phyloP scores from a whole-genome alignment of 1,140 invertebrate genomes.

The Drosophila hydei region DNA sequence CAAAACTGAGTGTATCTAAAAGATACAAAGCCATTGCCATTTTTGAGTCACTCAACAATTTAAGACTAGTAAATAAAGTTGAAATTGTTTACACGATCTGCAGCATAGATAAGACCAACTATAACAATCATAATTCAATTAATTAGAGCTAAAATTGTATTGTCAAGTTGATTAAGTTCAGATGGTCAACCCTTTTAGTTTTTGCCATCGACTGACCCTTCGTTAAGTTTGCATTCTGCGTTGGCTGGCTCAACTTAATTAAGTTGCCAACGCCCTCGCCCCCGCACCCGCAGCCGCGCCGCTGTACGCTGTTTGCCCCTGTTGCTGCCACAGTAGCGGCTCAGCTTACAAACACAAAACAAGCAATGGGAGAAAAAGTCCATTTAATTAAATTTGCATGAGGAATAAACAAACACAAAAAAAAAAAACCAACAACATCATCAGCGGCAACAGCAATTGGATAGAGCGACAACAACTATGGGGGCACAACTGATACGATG shows the following conservation, averaged over 20 bases:
- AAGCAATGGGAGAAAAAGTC: constrained; percentile 20
- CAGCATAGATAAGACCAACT: neutral
- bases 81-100: neutral
- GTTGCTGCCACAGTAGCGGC: constrained; percentile 14
- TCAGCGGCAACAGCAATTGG: constrained; percentile 34
- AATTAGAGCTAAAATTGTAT: constrained; percentile 7
- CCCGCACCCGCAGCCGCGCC: neutral
- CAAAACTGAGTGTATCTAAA: too few species aligned
- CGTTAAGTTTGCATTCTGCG: constrained; percentile 14
- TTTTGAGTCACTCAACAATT: too few species aligned
- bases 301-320: neutral
- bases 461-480: constrained; percentile 55
- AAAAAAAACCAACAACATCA: constrained; percentile 21
- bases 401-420: constrained; percentile 41
- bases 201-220: constrained; percentile 11
- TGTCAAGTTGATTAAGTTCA: constrained; percentile 19
- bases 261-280: constrained; percentile 21
- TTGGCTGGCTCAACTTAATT: constrained; percentile 48
- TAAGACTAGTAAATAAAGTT: too few species aligned
- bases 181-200: constrained; percentile 29
- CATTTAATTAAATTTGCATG: constrained; percentile 43
- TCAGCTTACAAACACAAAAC: constrained; percentile 42
- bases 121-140: constrained; percentile 32
- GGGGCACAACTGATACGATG: neutral
- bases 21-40: too few species aligned